A percentile compares a stretch with the other conserved stretches of the same genome.
Evolutionary conservation across 1,140 invertebrate species (phyloP).

Genomic region (Zaprionus davidi): DNA sequence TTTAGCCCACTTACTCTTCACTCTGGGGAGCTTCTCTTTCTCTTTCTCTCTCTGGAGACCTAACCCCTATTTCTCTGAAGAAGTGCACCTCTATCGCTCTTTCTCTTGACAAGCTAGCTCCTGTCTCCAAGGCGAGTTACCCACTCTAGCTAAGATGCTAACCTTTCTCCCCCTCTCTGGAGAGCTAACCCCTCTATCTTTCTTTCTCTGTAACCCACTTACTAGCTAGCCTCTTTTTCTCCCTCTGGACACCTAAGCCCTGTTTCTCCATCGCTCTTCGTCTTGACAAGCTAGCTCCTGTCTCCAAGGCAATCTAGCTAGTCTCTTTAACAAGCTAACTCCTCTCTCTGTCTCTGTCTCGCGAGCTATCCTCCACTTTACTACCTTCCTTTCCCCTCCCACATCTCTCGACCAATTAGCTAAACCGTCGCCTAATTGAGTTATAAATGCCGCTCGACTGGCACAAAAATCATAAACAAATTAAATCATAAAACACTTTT

Average conservation of each 20-base stretch:
- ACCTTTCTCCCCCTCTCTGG: not conserved
- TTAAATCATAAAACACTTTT: conserved; percentile 74
- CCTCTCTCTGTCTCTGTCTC: not conserved
- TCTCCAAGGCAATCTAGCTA: not conserved
- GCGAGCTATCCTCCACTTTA: not conserved
- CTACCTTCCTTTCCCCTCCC: not conserved
- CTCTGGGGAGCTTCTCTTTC: no score
- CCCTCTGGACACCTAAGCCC: not conserved
- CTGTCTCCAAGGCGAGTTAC: no score
- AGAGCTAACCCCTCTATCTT: not conserved
- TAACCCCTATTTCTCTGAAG: not conserved
- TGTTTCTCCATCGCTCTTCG: not conserved
- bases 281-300: not conserved
- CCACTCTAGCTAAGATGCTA: not conserved
- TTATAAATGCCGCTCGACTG: conserved; percentile 58
- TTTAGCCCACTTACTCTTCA: no score
- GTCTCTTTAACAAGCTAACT: conserved; percentile 4
- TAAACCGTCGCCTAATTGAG: conserved; percentile 63
- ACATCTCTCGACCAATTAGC: conserved; percentile 23
- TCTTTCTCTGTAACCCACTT: no score
- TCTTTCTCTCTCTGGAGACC: not conserved
- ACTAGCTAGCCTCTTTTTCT: not conserved
- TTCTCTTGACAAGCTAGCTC: not conserved
- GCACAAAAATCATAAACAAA: conserved; percentile 47
- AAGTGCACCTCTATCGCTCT: not conserved